Evolutionary conservation across 2,797 vertebrate genomes (phyloP), one percentile per base, ranked within the genome.

Genomic region (Momotus momota): DNA sequence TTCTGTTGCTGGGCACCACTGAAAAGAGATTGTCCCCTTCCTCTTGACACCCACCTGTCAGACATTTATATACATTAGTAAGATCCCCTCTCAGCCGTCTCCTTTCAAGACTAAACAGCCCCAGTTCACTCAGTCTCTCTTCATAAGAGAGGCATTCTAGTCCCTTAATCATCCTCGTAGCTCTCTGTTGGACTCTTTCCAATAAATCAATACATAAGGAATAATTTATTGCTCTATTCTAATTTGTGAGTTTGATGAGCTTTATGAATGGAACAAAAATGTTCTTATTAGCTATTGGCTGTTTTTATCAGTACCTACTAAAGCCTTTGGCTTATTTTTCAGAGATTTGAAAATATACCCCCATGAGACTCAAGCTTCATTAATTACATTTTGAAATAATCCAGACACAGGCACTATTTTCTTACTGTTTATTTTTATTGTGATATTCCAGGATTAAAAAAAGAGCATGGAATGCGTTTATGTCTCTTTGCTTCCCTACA

Each of bases 251-350:
- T 73, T 80, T 62, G 48, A 62, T 72, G 74, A 73, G 25, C 14
- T 86, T 82, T 91, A 51, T 70, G 55, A 94, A 70, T 54, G 58
- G 78, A 89, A 85, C 14, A 48, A 43, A 84, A 86, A 89, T 72
- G 45, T 84, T 94, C 49, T 73, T 5, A 23, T 93, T 79, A 82
- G 6, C 10, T 48, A 14, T 61, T 82, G 7, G 29, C 73, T 67
- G 10, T 64, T 88, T 88, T 91, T 58, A 81, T 72, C 38, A 54
- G 21, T 58, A 51, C 54, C 49, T 0, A 0, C 33, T 65, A 43
- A 88, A 86, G 25, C 12, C 12, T 91, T 71, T 84, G 49, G 7
- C 22, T 75, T 65, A 55, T 62, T 93, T 90, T 92, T 86, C 55
- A 84, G 51, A 26, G 29, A 23, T 75, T 75, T 81, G 66, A 86